Percentiles rank a stretch among this genome's conserved stretches.
These are phyloP conservation scores for Sebastes dallii DNA, from an alignment of 2,797 vertebrate species.

Conservation along the genomic window DNA sequence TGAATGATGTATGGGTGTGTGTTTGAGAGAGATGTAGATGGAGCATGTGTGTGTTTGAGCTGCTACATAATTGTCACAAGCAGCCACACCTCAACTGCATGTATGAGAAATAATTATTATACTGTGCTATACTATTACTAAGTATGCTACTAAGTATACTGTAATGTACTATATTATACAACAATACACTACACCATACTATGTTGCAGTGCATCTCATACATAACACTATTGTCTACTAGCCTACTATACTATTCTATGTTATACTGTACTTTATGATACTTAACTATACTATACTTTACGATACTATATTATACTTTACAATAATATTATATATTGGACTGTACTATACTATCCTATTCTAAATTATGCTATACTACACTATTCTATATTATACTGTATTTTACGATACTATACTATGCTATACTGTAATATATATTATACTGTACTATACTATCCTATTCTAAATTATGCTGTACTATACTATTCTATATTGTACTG, in stretches of 20 bases:
- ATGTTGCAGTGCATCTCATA: not conserved
- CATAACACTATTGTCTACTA: not conserved
- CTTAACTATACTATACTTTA: not conserved
- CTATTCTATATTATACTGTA: not conserved
- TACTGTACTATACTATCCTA: not conserved
- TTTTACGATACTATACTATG: too few species aligned
- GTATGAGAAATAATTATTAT: not conserved
- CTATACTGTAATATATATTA: too few species aligned
- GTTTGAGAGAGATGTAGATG: not conserved
- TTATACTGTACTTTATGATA: not conserved
- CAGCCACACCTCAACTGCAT: conserved; percentile 36
- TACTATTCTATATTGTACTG: not conserved
- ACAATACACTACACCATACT: not conserved
- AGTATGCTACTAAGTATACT: not conserved
- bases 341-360: not conserved
- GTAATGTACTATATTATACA: not conserved
- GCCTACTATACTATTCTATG: not conserved
- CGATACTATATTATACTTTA: not conserved
- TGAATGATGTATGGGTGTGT: not conserved
- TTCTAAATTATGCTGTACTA: too few species aligned
- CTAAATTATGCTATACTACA: too few species aligned
- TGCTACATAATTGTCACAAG: not conserved
- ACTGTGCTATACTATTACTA: not conserved
- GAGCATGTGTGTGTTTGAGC: not conserved
- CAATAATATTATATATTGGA: not conserved